Conservation (phyloP, 1,140 invertebrate genomes). For the Dermatophagoides farinae region DNA sequence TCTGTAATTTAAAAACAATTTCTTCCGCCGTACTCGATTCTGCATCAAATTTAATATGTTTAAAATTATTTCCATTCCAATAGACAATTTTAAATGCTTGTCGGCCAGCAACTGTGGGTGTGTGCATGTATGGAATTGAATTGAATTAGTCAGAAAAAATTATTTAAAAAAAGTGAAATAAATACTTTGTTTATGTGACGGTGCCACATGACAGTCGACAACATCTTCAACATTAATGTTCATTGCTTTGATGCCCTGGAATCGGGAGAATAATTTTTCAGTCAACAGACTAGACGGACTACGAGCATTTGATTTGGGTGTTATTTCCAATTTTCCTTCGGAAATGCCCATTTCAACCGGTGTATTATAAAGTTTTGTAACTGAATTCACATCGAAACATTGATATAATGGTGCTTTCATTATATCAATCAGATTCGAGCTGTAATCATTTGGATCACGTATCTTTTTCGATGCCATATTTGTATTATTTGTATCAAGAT, state of each 20-base stretch:
- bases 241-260: slow-evolving; percentile 37
- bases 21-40: slow-evolving; percentile 48
- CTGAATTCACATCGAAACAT: slow-evolving; percentile 51
- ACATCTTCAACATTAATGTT: slow-evolving; percentile 61
- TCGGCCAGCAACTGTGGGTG: neutral
- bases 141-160: neutral
- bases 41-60: slow-evolving; percentile 66
- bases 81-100: slow-evolving; percentile 25
- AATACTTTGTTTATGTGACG: slow-evolving; percentile 12
- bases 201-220: slow-evolving; percentile 63
- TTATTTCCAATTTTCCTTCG: slow-evolving; percentile 72
- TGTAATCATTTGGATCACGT: neutral
- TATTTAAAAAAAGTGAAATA: neutral
- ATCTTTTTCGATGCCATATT: neutral
- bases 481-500: neutral
- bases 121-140: neutral
- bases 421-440: slow-evolving; percentile 31
- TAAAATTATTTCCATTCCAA: slow-evolving; percentile 39
- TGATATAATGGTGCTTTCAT: slow-evolving; percentile 65
- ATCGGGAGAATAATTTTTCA: slow-evolving; percentile 21
- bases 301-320: slow-evolving; percentile 35
- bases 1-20: slow-evolving; percentile 66
- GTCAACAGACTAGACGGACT: slow-evolving; percentile 34
- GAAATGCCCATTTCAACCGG: slow-evolving; percentile 68
- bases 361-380: slow-evolving; percentile 56